Evolutionary conservation across 2,888 invertebrate species (phyloP).

Genomic region (Esperia sulphurella): DNA sequence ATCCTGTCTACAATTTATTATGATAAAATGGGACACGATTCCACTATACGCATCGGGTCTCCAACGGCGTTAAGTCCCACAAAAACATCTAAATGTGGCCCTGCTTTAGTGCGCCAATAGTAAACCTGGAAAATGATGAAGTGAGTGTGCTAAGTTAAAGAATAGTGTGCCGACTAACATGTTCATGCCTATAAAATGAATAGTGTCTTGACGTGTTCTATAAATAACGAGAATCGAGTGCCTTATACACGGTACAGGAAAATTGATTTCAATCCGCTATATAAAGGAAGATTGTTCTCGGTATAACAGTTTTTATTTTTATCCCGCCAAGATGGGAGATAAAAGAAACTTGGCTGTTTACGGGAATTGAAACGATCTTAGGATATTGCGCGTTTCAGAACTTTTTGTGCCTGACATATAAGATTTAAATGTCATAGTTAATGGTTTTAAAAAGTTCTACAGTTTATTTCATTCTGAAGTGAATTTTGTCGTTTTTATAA

Average conservation of each 20-base stretch:
- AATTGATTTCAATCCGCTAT: not conserved
- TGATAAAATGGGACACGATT: no score
- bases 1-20: no score
- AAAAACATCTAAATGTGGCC: not conserved
- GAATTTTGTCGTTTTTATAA: no score
- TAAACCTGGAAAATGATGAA: not conserved
- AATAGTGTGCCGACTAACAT: constrained; percentile 2
- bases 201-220: not conserved
- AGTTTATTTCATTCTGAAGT: no score
- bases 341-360: no score
- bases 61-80: not conserved
- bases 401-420: not conserved
- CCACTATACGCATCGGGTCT: no score
- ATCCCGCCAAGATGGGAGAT: not conserved
- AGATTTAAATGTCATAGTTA: not conserved
- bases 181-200: constrained; percentile 1
- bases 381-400: not conserved
- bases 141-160: not conserved
- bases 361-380: no score
- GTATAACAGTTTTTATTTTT: not conserved
- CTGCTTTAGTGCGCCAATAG: not conserved
- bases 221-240: constrained; percentile 1
- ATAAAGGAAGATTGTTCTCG: not conserved
- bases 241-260: not conserved
- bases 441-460: no score